Evolutionary conservation across 2,888 invertebrate species (phyloP), one percentile per base, ranked within the genome.

Genomic region (Brachypalpus laphriformis): DNA sequence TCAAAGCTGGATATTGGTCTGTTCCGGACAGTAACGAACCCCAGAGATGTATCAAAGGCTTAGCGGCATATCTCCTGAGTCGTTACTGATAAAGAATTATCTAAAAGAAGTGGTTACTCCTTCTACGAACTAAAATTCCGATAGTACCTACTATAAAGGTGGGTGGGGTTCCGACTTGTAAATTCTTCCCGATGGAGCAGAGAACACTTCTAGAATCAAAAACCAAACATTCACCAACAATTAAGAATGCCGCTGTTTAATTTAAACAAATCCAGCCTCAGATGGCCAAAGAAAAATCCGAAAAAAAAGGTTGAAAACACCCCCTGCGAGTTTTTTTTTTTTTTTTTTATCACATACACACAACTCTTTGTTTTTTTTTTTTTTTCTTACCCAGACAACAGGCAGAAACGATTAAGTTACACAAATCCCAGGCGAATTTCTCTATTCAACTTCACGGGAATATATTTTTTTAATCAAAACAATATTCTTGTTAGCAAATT

Each of bases 341-440:
- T 34, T 34, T 34, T 16, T 65, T 57, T 57, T 37, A 57, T 49
- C 56, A 45, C 14, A 40, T 22, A 72, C 34, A 74, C 42, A 71
- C 14, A 47, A 49, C 37, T 63, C 31, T 37, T 42, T 49, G 37
- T n/a, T n/a, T n/a, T n/a, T n/a, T n/a, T n/a, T n/a, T n/a, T 40
- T 18, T 56, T 11, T 49, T 16, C 61, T 75, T 70, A 68, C 80
- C 68, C 49, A 74, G 45, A 3, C 57, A 75, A 40, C 8, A 31
- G 20, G 14, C 18, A 18, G 57, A 34, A 51, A 42, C 9, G 18
- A 66, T 5, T 42, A n/a, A 20, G 54, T 45, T 45, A 31, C 56
- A 42, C 51, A 16, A 8, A 8, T 61, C 25, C 7, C 9, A 40
- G 20, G 57, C 57, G 9, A 42, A 8, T 56, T 56, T 9, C 8